phyloP scores from a whole-genome alignment of 2,113 vertebrate genomes.

The Todiramphus saurophagus region DNA sequence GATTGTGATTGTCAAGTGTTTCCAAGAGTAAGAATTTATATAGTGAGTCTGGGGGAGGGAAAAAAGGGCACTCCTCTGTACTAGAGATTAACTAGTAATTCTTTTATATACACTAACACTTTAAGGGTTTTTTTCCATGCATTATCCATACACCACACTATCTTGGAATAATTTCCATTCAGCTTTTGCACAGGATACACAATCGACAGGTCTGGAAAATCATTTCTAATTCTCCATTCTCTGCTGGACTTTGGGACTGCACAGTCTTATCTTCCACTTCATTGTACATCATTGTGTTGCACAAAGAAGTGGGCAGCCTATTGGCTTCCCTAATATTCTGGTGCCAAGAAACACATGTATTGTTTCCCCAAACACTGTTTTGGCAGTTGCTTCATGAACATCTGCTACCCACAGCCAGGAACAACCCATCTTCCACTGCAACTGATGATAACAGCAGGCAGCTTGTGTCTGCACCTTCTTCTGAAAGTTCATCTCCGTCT shows the following conservation, averaged over 20 bases:
- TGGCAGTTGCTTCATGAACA: conserved; percentile 14
- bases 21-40: not conserved
- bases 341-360: conserved; percentile 13
- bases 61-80: not conserved
- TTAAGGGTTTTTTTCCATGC: not conserved
- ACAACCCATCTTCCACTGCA: not conserved
- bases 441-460: not conserved
- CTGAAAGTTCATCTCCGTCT: conserved; percentile 23
- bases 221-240: not conserved
- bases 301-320: conserved; percentile 17
- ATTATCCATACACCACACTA: not conserved
- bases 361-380: not conserved
- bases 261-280: conserved; percentile 29
- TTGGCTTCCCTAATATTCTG: not conserved
- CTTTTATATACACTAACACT: not conserved
- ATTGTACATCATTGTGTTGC: not conserved
- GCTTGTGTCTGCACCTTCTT: not conserved
- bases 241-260: not conserved
- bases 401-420: not conserved
- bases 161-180: not conserved
- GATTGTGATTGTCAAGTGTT: not conserved
- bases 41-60: not conserved
- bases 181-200: not conserved
- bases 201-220: not conserved
- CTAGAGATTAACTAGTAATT: not conserved